Evolutionary conservation across 2,888 invertebrate genomes (phyloP).

Genomic region (Brachylomia viminalis): DNA sequence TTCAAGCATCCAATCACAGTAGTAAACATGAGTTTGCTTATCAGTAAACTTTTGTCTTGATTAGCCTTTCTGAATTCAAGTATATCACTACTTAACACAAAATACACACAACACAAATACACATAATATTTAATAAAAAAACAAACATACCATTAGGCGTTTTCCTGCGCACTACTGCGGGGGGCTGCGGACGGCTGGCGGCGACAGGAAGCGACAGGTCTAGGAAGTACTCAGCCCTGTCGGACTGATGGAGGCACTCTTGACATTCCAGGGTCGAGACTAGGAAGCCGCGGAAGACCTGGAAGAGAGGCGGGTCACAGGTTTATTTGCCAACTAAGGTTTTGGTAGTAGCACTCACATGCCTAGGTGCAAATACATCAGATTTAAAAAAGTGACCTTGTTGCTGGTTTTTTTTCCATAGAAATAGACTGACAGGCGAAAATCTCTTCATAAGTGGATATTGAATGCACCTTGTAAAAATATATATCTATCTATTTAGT

Average conservation of each 20-base stretch:
- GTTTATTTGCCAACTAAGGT: not conserved
- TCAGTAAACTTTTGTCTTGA: not conserved
- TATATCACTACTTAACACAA: not conserved
- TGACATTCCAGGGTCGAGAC: constrained; percentile 97
- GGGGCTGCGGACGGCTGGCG: constrained; percentile 93
- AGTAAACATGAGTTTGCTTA: not conserved
- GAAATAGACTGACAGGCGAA: not conserved
- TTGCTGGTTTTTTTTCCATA: not conserved
- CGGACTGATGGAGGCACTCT: constrained; percentile 96
- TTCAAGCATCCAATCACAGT: not conserved
- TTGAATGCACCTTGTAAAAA: not conserved
- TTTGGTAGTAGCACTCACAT: not conserved
- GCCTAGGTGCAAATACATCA: not conserved
- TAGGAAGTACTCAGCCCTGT: constrained; percentile 97
- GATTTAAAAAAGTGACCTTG: not conserved
- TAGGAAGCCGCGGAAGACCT: constrained; percentile 97
- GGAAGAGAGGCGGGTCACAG: constrained; percentile 18
- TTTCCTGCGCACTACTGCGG: constrained; percentile 90
- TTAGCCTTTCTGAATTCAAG: not conserved
- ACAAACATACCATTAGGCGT: constrained; percentile 82
- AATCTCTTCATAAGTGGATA: not conserved
- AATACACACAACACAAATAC: constrained; percentile 19
- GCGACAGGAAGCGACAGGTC: constrained; percentile 98
- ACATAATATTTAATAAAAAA: not conserved
- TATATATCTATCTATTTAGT: not conserved